Conservation (phyloP, 2,888 invertebrate species). For the Caradrina clavipalpis region DNA sequence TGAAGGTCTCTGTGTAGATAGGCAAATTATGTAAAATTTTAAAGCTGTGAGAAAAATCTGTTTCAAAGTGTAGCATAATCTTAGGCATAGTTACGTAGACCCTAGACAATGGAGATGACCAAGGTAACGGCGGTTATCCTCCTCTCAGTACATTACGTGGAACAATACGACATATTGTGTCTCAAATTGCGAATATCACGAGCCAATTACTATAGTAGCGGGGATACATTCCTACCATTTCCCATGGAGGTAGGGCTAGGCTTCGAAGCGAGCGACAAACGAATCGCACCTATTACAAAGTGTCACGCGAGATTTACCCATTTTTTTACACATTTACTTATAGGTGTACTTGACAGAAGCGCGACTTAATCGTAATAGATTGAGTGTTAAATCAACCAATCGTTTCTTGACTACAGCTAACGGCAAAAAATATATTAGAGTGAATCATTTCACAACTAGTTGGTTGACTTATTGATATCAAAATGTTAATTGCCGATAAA, state of each 20-base stretch:
- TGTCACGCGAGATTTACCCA: background rate
- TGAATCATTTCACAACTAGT: constrained; percentile 19
- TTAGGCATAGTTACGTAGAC: constrained; percentile 7
- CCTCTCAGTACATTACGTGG: constrained; percentile 59
- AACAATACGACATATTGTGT: constrained; percentile 60
- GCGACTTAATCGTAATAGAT: constrained; percentile 23
- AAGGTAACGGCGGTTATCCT: constrained; percentile 34
- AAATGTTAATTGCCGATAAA: constrained; percentile 17
- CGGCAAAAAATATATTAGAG: background rate
- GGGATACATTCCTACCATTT: constrained; percentile 73
- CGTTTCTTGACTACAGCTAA: background rate
- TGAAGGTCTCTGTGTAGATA: constrained; percentile 11
- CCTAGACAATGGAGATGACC: constrained; percentile 33
- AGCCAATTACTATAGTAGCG: constrained; percentile 75
- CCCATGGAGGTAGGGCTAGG: constrained; percentile 69
- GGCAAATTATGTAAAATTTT: constrained; percentile 40
- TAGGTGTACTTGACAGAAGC: background rate
- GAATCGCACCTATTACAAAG: constrained; percentile 5
- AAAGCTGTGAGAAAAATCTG: constrained; percentile 21
- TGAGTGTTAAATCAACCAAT: constrained; percentile 1
- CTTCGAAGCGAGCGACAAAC: constrained; percentile 45
- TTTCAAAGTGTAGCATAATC: constrained; percentile 16
- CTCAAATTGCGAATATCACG: constrained; percentile 72
- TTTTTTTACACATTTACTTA: background rate
- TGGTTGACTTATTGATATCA: constrained; percentile 8